Percentiles rank a stretch among this genome's conserved stretches.
Conservation (phyloP, 2,113 vertebrate species). For the Dascyllus trimaculatus region DNA sequence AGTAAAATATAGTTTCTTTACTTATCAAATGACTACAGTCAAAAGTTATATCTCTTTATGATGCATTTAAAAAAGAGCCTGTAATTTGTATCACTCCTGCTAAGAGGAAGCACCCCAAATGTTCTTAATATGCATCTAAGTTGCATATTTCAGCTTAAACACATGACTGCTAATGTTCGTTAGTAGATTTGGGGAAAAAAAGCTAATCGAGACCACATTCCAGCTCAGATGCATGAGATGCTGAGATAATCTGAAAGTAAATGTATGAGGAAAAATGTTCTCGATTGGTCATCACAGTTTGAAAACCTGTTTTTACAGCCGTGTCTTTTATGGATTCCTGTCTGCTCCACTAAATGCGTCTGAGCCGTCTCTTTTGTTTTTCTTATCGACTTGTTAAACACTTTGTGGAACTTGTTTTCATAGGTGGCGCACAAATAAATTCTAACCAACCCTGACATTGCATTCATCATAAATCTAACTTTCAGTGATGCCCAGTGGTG, state of each 20-base stretch:
- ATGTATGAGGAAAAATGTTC: background rate
- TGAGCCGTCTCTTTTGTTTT: background rate
- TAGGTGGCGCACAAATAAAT: background rate
- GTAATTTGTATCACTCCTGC: background rate
- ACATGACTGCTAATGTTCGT: background rate
- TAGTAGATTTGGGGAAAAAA: background rate
- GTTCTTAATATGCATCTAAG: background rate
- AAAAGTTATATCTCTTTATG: background rate
- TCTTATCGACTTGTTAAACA: slow-evolving; percentile 3
- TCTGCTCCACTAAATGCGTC: background rate
- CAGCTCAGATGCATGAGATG: background rate
- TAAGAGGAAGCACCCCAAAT: background rate
- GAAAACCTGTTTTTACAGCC: background rate
- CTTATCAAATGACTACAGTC: background rate
- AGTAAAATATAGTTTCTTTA: background rate
- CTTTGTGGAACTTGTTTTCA: slow-evolving; percentile 10
- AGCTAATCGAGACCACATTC: background rate
- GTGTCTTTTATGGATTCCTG: slow-evolving; percentile 6
- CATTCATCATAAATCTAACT: slow-evolving; percentile 1
- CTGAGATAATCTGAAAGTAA: slow-evolving; percentile 1
- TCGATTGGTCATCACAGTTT: background rate
- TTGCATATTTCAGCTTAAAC: background rate
- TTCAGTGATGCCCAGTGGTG: background rate
- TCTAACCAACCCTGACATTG: background rate
- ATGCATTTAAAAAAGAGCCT: background rate